These are phyloP conservation scores for Bacillus rossius DNA, from an alignment of 1,140 invertebrate species.

Conservation along the genomic window DNA sequence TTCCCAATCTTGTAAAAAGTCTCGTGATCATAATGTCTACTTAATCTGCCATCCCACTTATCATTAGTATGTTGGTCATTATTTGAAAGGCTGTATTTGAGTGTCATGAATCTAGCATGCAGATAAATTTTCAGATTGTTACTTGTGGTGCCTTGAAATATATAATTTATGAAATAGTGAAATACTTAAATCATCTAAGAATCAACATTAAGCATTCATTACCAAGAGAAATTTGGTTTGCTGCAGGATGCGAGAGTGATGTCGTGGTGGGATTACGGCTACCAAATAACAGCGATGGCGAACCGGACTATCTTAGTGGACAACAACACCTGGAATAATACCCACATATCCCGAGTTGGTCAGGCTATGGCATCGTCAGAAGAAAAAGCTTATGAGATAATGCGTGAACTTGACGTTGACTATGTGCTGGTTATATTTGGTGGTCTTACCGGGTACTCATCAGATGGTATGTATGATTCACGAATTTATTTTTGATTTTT, in stretches of 20 bases:
- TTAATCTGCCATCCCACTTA: too few species aligned
- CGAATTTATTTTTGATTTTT: not conserved
- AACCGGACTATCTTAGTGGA: constrained; percentile 98
- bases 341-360: constrained; percentile 93
- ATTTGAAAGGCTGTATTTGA: too few species aligned
- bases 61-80: too few species aligned
- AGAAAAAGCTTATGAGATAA: constrained; percentile 95
- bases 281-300: constrained; percentile 99
- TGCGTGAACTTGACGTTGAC: constrained; percentile 94
- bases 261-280: constrained; percentile 99
- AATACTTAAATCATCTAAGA: too few species aligned
- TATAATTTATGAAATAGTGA: too few species aligned
- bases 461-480: constrained; percentile 80
- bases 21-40: too few species aligned
- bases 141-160: too few species aligned
- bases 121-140: too few species aligned
- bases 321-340: constrained; percentile 99
- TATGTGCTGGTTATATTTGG: constrained; percentile 98
- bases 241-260: constrained; percentile 88
- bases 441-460: constrained; percentile 96
- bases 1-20: too few species aligned
- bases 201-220: too few species aligned
- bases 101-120: too few species aligned
- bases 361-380: constrained; percentile 97
- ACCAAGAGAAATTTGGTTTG: constrained; percentile 17